A percentile compares a stretch with the other conserved stretches of the same genome.
phyloP scores from a whole-genome alignment of 2,113 vertebrate genomes.

The Ochotona curzoniae region DNA sequence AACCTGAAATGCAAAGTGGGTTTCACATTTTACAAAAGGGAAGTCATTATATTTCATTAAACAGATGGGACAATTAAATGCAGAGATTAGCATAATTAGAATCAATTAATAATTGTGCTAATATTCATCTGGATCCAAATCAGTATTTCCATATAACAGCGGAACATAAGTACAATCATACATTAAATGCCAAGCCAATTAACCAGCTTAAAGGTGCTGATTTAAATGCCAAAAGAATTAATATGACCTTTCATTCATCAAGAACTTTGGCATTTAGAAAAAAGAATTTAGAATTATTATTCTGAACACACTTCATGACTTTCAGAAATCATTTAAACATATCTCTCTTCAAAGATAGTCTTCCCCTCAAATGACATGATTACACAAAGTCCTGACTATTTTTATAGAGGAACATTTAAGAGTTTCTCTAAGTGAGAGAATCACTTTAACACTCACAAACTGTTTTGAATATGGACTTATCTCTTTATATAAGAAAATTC shows the following conservation, averaged over 20 bases:
- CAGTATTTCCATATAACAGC: conserved; percentile 48
- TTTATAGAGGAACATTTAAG: background rate
- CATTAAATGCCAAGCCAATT: conserved; percentile 70
- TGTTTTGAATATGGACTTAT: background rate
- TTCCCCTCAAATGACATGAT: background rate
- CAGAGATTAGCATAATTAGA: conserved; percentile 61
- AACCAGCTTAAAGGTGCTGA: conserved; percentile 52
- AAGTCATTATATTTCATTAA: conserved; percentile 60
- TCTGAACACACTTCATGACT: conserved; percentile 12
- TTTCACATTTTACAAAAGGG: conserved; percentile 15
- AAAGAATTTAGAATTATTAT: conserved; percentile 42
- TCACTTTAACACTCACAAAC: background rate
- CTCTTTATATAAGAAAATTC: background rate
- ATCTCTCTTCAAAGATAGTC: background rate
- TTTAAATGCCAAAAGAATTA: conserved; percentile 61
- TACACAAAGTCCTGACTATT: background rate
- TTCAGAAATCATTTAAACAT: conserved; percentile 12
- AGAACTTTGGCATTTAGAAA: conserved; percentile 63
- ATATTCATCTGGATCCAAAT: conserved; percentile 72
- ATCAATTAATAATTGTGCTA: conserved; percentile 65
- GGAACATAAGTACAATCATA: conserved; percentile 49
- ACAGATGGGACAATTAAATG: conserved; percentile 43
- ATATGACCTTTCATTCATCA: conserved; percentile 67
- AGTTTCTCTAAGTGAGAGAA: background rate
- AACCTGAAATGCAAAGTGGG: conserved; percentile 29